Conservation (phyloP, 2,888 invertebrate species). For the Drosophila kokeensis region DNA sequence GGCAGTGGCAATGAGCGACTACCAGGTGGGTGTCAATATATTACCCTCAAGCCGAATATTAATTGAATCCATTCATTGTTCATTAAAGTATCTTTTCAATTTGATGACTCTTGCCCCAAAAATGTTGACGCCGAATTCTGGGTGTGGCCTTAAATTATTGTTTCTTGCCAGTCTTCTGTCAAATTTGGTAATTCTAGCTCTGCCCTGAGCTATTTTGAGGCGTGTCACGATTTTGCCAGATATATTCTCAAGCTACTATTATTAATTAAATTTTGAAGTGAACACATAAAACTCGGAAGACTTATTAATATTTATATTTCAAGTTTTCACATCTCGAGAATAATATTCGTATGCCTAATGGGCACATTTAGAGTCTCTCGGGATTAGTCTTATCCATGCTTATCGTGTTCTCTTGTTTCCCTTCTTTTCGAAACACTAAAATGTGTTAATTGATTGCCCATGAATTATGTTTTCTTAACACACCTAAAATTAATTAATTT, state of each 20-base stretch:
- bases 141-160: background rate
- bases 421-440: background rate
- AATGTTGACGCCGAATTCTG: background rate
- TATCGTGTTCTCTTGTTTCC: background rate
- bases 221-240: background rate
- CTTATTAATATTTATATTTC: background rate
- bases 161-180: background rate
- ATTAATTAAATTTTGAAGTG: background rate
- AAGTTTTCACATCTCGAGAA: background rate
- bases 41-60: background rate
- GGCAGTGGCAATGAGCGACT: conserved; percentile 81
- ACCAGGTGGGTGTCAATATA: conserved; percentile 63
- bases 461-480: background rate
- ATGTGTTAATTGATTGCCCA: background rate
- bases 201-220: background rate
- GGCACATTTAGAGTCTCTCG: background rate
- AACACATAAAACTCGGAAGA: background rate
- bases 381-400: background rate
- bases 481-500: background rate
- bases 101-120: background rate
- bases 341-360: background rate
- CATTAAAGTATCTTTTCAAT: background rate
- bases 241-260: background rate
- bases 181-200: background rate
- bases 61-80: background rate